These are phyloP conservation scores for Lipotes vexillifer DNA, from an alignment of 2,113 vertebrate species.

Conservation along the genomic window DNA sequence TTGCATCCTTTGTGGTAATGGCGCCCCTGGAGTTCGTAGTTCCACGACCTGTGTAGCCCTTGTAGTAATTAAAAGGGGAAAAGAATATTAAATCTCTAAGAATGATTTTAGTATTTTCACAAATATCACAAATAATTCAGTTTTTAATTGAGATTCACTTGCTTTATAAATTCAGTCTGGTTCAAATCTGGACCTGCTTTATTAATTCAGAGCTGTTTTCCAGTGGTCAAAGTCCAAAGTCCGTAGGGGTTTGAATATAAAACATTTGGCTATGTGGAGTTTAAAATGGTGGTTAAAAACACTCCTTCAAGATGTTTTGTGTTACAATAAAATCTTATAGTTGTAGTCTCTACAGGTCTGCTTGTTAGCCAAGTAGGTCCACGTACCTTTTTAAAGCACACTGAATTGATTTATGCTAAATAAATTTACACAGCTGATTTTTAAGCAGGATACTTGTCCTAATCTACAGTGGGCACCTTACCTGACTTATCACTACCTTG, in stretches of 20 bases:
- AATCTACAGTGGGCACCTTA: not conserved
- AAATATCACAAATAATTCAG: not conserved
- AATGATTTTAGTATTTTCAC: constrained; percentile 2
- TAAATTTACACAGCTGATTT: not conserved
- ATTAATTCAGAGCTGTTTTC: not conserved
- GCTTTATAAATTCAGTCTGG: not conserved
- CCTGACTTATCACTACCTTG: not conserved
- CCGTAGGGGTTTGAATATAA: not conserved
- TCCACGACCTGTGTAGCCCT: not conserved
- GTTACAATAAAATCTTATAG: not conserved
- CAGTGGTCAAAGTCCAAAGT: not conserved
- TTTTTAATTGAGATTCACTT: not conserved
- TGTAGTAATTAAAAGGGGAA: not conserved
- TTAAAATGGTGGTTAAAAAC: not conserved
- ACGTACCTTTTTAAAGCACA: not conserved
- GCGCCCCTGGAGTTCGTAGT: not conserved
- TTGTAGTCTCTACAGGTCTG: not conserved
- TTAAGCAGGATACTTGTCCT: not conserved
- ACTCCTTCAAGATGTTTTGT: not conserved
- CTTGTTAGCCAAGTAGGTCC: not conserved
- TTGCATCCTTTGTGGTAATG: not conserved
- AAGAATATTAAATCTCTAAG: not conserved
- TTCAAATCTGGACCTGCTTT: not conserved
- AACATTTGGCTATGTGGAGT: not conserved
- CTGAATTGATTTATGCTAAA: not conserved